phyloP scores from a whole-genome alignment of 2,888 invertebrate genomes.

The Archips xylosteana region DNA sequence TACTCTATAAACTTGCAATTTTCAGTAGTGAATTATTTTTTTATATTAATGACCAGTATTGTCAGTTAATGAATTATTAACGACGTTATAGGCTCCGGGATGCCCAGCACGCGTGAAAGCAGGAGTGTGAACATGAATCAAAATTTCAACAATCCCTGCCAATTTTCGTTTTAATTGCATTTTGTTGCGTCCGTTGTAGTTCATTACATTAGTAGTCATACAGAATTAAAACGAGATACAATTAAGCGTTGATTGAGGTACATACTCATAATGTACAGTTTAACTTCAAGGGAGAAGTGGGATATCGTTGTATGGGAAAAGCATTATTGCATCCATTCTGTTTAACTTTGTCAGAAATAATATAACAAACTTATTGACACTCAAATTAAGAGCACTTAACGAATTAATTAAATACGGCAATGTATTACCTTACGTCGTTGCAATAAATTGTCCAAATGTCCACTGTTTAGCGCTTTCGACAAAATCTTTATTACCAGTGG shows the following conservation, averaged over 20 bases:
- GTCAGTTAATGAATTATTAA: conserved; percentile 46
- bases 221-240: conserved; percentile 13
- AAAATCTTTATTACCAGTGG: neutral
- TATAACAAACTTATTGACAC: neutral
- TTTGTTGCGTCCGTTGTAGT: conserved; percentile 51
- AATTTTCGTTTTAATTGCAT: conserved; percentile 63
- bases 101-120: conserved; percentile 41
- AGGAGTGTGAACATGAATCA: conserved; percentile 56
- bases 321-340: neutral
- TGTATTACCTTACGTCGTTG: neutral
- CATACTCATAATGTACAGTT: neutral
- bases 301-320: neutral
- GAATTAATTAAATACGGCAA: neutral
- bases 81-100: conserved; percentile 38
- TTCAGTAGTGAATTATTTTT: neutral
- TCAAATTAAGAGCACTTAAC: too few species aligned
- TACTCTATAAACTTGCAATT: neutral
- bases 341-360: neutral
- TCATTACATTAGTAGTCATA: conserved; percentile 38
- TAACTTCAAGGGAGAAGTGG: neutral
- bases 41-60: conserved; percentile 12
- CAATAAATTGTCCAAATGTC: neutral
- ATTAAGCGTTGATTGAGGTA: neutral
- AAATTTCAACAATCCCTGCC: conserved; percentile 56
- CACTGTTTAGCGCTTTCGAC: neutral